Conservation (phyloP, 2,797 vertebrate genomes). For the Artibeus jamaicensis region DNA sequence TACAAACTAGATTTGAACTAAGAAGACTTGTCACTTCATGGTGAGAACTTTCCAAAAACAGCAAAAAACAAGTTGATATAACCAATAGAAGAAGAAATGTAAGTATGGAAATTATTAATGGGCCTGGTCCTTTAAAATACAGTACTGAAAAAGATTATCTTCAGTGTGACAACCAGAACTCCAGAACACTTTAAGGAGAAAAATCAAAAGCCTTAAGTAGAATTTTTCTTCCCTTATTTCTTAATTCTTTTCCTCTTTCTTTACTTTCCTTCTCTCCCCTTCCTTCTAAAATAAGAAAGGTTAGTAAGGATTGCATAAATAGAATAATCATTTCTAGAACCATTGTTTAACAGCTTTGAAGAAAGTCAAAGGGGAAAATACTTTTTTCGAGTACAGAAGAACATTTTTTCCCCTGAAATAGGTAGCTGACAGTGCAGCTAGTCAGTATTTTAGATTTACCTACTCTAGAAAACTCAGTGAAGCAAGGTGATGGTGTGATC, state of each 20-base stretch:
- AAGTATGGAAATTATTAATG: neutral
- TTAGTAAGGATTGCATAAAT: neutral
- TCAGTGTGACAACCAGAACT: neutral
- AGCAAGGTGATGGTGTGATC: neutral
- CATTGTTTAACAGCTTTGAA: neutral
- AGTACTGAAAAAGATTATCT: neutral
- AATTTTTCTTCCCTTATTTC: neutral
- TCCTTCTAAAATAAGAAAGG: neutral
- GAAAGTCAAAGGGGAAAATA: neutral
- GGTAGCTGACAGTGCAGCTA: neutral
- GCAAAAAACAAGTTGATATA: neutral
- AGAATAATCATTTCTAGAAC: neutral
- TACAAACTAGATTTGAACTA: neutral
- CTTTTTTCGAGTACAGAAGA: neutral
- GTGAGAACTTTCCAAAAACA: neutral
- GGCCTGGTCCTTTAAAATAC: neutral
- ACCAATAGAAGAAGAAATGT: neutral
- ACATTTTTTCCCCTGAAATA: constrained; percentile 48
- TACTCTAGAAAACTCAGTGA: constrained; percentile 64
- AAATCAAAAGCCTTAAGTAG: neutral
- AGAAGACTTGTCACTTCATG: neutral
- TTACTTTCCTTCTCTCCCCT: neutral
- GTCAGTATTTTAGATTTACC: constrained; percentile 65
- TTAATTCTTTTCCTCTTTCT: neutral
- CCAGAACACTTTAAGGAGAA: neutral